Base-by-base conservation (phyloP, 2,888 invertebrate genomes). In the Galerucella nymphaeae region DNA sequence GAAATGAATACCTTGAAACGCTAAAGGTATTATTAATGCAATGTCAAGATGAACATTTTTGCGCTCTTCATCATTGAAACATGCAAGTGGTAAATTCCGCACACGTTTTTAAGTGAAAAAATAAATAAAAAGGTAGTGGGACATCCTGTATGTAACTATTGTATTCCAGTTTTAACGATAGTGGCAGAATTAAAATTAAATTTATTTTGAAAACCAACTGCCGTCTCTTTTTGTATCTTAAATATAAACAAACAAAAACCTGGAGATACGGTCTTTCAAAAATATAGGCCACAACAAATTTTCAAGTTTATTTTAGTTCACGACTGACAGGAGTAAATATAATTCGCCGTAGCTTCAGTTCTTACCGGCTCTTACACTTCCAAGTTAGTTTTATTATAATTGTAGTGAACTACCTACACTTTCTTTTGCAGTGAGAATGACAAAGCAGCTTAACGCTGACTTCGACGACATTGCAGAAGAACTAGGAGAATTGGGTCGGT, bases 381-480 rank as follows among this genome's bases (percentile, higher is more conserved):
- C 4, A 50, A n/a, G 14, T n/a, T 1, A 3, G 16, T 13, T 23
- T 53, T n/a, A 14, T 14, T 3, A 48, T 48, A n/a, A 48, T 14
- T 11, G 2, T 48, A n/a, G 48, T 48, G 48, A 48, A 48, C 1
- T n/a, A n/a, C 45, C 1, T n/a, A n/a, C 45, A 50, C 38, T 53
- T 42, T 55, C 55, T 48, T 1, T 71, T 66, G 50, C 41, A 71
- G 71, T 38, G 23, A 65, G 23, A 11, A 53, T 65, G 66, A 66
- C 53, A 30, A 42, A 48, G 30, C 65, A 73, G 18, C 6, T n/a
- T 14, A 45, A 53, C 13, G 89, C 91, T 88, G 90, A 91, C 86
- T 90, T 91, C 81, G 91, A 91, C 82, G 88, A 89, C 71, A 87
- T 91, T 76, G 84, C 91, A 58, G 89, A 87, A 67, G 89, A 90